Percentiles rank a stretch among this genome's conserved stretches.
Evolutionary conservation across 2,888 invertebrate species (phyloP).

Genomic region (Chalcosyrphus nemorum): DNA sequence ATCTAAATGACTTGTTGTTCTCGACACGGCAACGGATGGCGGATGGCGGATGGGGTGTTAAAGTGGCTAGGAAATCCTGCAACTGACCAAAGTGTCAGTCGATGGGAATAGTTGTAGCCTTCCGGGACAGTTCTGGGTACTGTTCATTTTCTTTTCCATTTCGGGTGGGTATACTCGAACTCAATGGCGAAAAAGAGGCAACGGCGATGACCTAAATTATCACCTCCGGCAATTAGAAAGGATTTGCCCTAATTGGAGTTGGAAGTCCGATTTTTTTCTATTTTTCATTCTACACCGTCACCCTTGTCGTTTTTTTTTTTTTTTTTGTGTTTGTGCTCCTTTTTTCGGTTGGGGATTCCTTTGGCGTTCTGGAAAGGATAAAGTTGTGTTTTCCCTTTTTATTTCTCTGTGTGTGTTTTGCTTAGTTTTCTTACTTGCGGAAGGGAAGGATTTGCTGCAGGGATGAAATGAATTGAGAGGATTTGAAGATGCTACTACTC

Average conservation of each 20-base stretch:
- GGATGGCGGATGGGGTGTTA: not conserved
- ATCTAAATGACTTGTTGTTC: conserved; percentile 45
- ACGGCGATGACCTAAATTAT: conserved; percentile 55
- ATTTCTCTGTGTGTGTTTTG: not conserved
- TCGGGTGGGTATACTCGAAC: conserved; percentile 11
- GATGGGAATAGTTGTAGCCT: not conserved
- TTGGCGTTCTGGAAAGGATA: conserved; percentile 30
- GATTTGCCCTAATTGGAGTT: conserved; percentile 64
- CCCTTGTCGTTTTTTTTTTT: conserved; percentile 8
- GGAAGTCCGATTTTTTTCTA: conserved; percentile 30
- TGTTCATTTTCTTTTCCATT: not conserved
- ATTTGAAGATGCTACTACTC: conserved; percentile 22
- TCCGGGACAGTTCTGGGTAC: conserved; percentile 14
- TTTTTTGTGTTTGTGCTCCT: not conserved
- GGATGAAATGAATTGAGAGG: conserved; percentile 60
- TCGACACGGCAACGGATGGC: no score
- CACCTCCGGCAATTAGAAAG: conserved; percentile 70
- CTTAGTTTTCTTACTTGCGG: conserved; percentile 48
- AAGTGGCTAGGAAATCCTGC: conserved; percentile 40
- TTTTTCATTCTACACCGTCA: not conserved
- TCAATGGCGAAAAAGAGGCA: conserved; percentile 4
- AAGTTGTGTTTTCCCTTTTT: conserved; percentile 35
- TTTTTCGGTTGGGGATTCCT: conserved; percentile 2
- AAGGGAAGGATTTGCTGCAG: conserved; percentile 52
- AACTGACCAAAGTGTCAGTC: conserved; percentile 38